Conservation (phyloP, 2,888 invertebrate species). For the Perithous albicinctus region DNA sequence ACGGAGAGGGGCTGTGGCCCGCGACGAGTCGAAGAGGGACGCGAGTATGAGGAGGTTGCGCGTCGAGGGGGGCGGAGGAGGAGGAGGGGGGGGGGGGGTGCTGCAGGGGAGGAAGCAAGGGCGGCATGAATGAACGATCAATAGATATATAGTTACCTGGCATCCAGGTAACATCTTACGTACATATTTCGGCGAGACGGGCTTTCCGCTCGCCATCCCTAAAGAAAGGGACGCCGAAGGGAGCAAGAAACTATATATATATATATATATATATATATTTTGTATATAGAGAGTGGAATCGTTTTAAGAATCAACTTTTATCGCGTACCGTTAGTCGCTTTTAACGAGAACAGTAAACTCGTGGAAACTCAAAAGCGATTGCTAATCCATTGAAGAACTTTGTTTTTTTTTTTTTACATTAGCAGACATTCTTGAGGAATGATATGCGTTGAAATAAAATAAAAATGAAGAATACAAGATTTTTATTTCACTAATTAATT, state of each 20-base stretch:
- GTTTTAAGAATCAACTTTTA: not conserved
- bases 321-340: conserved; percentile 4
- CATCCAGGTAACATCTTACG: conserved; percentile 56
- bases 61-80: conserved; percentile 66
- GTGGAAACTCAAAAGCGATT: not conserved
- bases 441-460: not conserved
- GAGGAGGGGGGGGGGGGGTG: too few species aligned
- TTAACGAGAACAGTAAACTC: not conserved
- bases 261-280: too few species aligned
- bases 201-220: conserved; percentile 7
- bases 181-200: conserved; percentile 57
- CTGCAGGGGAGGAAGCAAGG: conserved; percentile 72
- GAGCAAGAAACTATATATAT: conserved; percentile 19
- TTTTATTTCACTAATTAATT: not conserved
- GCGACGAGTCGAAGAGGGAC: conserved; percentile 62
- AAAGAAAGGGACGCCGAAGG: not conserved
- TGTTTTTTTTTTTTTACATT: not conserved
- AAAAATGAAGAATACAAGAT: too few species aligned
- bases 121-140: conserved; percentile 84
- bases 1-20: conserved; percentile 57
- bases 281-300: not conserved
- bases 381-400: not conserved
- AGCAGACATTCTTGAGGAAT: not conserved
- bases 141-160: conserved; percentile 81
- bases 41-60: conserved; percentile 69